Evolutionary conservation across 2,797 vertebrate genomes (phyloP).

Genomic region (Sebastes miniatus): DNA sequence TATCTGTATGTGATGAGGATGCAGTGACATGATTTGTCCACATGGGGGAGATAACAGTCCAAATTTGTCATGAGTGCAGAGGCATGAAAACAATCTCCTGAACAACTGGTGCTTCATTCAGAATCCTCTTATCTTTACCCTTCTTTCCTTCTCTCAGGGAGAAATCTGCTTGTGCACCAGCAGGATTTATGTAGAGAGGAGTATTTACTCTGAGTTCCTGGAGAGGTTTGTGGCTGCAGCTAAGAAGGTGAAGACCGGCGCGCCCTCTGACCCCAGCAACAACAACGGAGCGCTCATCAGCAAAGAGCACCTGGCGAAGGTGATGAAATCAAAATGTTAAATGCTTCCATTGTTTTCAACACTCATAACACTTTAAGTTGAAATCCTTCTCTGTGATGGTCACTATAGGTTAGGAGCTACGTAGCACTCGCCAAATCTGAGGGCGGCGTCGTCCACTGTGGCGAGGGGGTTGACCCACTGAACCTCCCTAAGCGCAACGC

Average conservation of each 20-base stretch:
- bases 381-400: background rate
- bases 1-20: background rate
- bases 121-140: background rate
- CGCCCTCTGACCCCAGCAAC: constrained; percentile 85
- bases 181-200: constrained; percentile 93
- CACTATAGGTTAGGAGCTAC: constrained; percentile 87
- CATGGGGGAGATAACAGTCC: constrained; percentile 29
- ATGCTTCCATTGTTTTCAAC: background rate
- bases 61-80: background rate
- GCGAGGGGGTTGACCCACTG: constrained; percentile 89
- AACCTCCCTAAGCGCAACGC: constrained; percentile 80
- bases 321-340: constrained; percentile 37
- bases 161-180: constrained; percentile 98
- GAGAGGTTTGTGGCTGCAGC: constrained; percentile 89
- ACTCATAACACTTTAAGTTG: background rate
- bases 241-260: constrained; percentile 90
- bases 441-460: constrained; percentile 90
- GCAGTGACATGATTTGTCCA: constrained; percentile 35
- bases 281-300: constrained; percentile 92
- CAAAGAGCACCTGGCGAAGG: constrained; percentile 94
- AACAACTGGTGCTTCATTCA: background rate
- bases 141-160: constrained; percentile 79
- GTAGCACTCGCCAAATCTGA: constrained; percentile 87
- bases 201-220: constrained; percentile 89
- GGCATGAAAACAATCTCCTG: background rate